Base-by-base conservation (phyloP, 2,888 invertebrate species). In the Agelastica alni region DNA sequence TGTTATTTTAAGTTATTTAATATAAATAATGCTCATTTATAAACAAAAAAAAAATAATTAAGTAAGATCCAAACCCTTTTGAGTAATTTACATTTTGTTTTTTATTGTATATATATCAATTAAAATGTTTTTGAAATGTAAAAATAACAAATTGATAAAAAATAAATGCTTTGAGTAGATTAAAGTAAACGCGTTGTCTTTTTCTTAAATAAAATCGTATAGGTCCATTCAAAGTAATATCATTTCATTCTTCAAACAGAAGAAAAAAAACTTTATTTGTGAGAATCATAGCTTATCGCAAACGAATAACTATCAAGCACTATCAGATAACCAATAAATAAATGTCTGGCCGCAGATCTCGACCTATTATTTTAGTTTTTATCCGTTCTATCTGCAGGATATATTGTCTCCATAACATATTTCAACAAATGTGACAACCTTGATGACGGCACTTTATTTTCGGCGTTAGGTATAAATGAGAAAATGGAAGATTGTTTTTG, bases 371-470 rank as follows among this genome's bases (percentile, higher is more conserved):
- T 49, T 32, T 41, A 49, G 31, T 49, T 49, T 49, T 49, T 48
- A 48, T 48, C 48, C 39, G 37, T 48, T 48, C 41, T 42, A 49
- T 49, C 41, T 49, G 31, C 16, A 20, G 41, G 49, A 49, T 49
- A 20, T 49, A 49, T 41, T 12, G 49, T 49, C 49, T 41, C 49
- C 42, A 41, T 49, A 49, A 49, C 49, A 49, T 49, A 49, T 49
- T 49, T 49, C 49, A 49, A 41, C 49, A 32, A 49, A 49, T 49
- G 49, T 42, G 49, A 49, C 49, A 49, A 31, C 26, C 49, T 41
- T 41, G 49, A 49, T 49, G 49, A 49, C 32, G 41, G 49, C 49
- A 49, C 49, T 49, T 49, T 49, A 49, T 49, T 49, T 22, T 22
- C 18, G 28, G 22, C 49, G 49, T 31, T 49, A 39, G 32, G 41